A percentile compares a stretch with the other conserved stretches of the same genome.
These are phyloP conservation scores for Pangasius mekongensis DNA, from an alignment of 2,797 vertebrate species.

Conservation along the genomic window DNA sequence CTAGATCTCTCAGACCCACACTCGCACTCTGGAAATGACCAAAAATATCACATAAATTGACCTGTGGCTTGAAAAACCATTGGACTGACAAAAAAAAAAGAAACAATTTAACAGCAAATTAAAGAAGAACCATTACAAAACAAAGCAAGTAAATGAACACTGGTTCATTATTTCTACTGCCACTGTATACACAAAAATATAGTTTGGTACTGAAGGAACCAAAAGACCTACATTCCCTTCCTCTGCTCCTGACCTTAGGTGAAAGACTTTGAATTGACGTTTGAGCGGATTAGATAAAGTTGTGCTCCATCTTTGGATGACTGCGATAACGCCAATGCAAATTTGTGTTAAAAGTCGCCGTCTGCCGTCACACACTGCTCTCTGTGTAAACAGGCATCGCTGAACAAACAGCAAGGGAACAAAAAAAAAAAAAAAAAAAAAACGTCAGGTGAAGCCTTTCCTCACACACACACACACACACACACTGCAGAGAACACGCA, in stretches of 20 bases:
- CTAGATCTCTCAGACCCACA: neutral
- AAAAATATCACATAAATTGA: neutral
- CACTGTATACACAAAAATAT: neutral
- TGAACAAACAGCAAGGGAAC: constrained; percentile 10
- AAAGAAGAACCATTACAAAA: neutral
- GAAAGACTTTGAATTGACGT: constrained; percentile 20
- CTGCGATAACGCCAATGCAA: constrained; percentile 34
- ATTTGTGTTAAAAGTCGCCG: constrained; percentile 40
- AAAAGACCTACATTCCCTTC: neutral
- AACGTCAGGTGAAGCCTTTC: constrained; percentile 6
- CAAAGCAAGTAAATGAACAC: neutral
- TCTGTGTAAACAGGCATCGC: neutral
- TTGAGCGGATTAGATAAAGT: constrained; percentile 39
- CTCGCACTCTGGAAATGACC: neutral
- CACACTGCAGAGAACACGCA: neutral
- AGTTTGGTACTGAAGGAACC: neutral
- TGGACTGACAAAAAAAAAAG: neutral
- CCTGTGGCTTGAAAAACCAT: neutral
- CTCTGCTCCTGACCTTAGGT: neutral
- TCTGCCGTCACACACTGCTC: constrained; percentile 27
- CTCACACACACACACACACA: neutral
- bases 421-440: neutral
- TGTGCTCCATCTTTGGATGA: constrained; percentile 18
- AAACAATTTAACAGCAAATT: neutral
- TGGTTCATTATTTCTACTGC: neutral